Evolutionary conservation across 2,888 invertebrate species (phyloP).

Genomic region (Rotaria socialis): DNA sequence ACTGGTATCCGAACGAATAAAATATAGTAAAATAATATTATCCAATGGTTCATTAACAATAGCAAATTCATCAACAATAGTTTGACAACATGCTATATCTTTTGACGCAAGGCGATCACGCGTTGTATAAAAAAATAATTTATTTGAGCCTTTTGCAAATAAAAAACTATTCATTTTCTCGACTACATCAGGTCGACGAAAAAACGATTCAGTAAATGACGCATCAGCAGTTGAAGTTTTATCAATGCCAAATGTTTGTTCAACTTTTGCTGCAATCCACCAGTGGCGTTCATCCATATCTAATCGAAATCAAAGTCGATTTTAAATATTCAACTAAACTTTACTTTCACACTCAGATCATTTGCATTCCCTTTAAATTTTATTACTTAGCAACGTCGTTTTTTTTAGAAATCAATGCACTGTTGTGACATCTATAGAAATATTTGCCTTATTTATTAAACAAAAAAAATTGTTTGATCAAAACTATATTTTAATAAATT

Average conservation of each 20-base stretch:
- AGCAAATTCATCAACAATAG: slow-evolving; percentile 10
- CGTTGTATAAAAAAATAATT: slow-evolving; percentile 57
- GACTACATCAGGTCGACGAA: slow-evolving; percentile 54
- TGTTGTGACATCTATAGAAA: not conserved
- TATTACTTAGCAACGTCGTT: not conserved
- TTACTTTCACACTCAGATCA: not conserved
- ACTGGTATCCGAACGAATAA: slow-evolving; percentile 54
- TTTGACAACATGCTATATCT: not conserved
- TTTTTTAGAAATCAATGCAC: not conserved
- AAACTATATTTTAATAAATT: not conserved
- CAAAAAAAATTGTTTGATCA: not conserved
- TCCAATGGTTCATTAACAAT: slow-evolving; percentile 41
- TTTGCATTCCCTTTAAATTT: not conserved
- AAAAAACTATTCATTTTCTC: slow-evolving; percentile 56
- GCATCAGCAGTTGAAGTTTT: slow-evolving; percentile 51
- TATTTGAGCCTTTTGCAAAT: slow-evolving; percentile 54
- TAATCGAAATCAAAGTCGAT: not conserved
- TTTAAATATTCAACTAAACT: not conserved
- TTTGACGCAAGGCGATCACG: slow-evolving; percentile 51
- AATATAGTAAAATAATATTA: slow-evolving; percentile 52
- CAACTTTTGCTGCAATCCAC: slow-evolving; percentile 60
- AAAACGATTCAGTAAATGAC: slow-evolving; percentile 56
- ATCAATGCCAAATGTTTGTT: slow-evolving; percentile 58
- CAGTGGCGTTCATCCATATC: slow-evolving; percentile 60
- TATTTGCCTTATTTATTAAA: not conserved